Evolutionary conservation across 2,797 vertebrate genomes (phyloP), one percentile per base, ranked within the genome.

Genomic region (Percopsis omiscomaycus): DNA sequence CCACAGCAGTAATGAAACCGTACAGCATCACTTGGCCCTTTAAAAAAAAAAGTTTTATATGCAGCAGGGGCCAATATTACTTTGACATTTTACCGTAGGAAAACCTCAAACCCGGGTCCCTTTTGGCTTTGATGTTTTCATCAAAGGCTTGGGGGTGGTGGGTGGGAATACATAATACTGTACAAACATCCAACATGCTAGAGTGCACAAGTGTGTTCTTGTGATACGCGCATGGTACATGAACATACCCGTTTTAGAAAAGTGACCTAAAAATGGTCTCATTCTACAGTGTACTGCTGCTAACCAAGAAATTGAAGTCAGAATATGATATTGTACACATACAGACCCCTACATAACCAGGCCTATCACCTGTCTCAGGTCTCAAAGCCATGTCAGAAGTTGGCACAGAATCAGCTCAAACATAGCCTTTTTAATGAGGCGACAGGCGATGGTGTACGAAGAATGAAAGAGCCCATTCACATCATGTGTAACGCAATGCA

Each of bases 381-480:
- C 9, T 27, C 9, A 1, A 1, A 42, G 37, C 8, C 37, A 42
- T 42, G 37, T 42, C 9, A 42, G 8, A 52, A 3, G 27, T 54
- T 14, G 27, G 28, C 13, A 4, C 52, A 30, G 27, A 4, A 11
- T 54, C 12, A 14, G 12, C 10, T 29, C 13, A 29, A 30, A 13
- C 47, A 28, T 42, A 49, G 63, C 44, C 53, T 54, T 42, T 54
- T 71, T 73, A 64, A 73, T 62, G 51, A 72, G 51, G 58, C 29
- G 48, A 67, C 55, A 52, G 57, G 58, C 59, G 66, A 53, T 49
- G 32, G 49, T 46, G 60, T 51, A 44, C 64, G 42, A 37, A 68
- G 46, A 51, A 49, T 37, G 58, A 64, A 16, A 30, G 52, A 27
- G 15, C 13, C 15, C 46, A 55, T 64, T 75, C 55, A 52, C 64